Conservation (phyloP, 2,113 vertebrate species). For the Vanacampus margaritifer region DNA sequence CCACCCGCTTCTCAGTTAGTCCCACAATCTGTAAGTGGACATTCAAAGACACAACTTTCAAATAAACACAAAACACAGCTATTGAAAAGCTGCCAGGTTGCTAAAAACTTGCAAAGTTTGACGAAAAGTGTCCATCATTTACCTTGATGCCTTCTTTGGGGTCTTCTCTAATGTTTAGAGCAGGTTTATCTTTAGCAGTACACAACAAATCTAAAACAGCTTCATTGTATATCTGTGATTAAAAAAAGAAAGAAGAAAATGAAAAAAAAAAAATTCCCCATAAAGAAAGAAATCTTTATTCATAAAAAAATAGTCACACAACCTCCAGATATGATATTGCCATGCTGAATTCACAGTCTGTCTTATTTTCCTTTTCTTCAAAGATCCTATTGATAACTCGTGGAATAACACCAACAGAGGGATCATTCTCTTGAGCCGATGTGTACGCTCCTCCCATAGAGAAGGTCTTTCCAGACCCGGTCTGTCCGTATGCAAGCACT, state of each 20-base stretch:
- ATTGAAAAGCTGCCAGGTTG: no score
- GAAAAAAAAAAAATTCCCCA: neutral
- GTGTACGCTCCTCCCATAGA: slow-evolving; percentile 96
- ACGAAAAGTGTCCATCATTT: neutral
- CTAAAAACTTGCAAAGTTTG: neutral
- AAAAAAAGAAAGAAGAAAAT: slow-evolving; percentile 6
- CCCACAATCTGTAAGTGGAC: slow-evolving; percentile 81
- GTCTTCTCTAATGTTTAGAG: slow-evolving; percentile 88
- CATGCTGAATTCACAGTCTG: slow-evolving; percentile 78
- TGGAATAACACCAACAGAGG: slow-evolving; percentile 87
- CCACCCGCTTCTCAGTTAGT: slow-evolving; percentile 82
- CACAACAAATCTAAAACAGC: slow-evolving; percentile 90
- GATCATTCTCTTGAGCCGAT: slow-evolving; percentile 82
- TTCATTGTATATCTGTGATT: slow-evolving; percentile 90
- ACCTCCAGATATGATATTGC: slow-evolving; percentile 94
- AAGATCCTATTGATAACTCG: slow-evolving; percentile 85
- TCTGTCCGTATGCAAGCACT: slow-evolving; percentile 92
- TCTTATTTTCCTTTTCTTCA: slow-evolving; percentile 75
- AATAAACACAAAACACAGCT: neutral
- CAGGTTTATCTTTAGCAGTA: slow-evolving; percentile 77
- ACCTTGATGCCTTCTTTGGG: slow-evolving; percentile 97
- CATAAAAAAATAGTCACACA: slow-evolving; percentile 1
- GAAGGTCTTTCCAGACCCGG: slow-evolving; percentile 93
- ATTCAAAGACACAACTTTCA: neutral
- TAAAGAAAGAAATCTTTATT: neutral